Evolutionary conservation across 2,888 invertebrate genomes (phyloP).

Genomic region (Habroteleia sp.): DNA sequence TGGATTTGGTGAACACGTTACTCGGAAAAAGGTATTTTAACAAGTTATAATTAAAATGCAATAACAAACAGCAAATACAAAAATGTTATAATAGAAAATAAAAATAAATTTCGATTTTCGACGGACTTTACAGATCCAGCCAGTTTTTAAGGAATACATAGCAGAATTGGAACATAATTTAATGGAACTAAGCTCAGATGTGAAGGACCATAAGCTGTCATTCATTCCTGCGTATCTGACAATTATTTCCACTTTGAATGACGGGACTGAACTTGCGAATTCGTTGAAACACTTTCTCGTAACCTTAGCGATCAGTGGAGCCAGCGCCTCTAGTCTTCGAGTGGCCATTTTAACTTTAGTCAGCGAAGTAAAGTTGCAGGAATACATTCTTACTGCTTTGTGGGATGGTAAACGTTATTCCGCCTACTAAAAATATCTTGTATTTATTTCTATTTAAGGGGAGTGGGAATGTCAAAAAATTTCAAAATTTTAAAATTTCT

Average conservation of each 20-base stretch:
- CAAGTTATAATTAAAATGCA: too few species aligned
- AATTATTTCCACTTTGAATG: conserved; percentile 82
- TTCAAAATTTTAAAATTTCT: too few species aligned
- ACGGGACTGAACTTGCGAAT: conserved; percentile 82
- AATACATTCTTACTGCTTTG: conserved; percentile 84
- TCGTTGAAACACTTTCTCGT: conserved; percentile 84
- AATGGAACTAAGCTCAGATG: conserved; percentile 82
- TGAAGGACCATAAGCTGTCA: conserved; percentile 82
- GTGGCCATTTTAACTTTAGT: conserved; percentile 83
- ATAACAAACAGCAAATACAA: too few species aligned
- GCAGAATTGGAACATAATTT: conserved; percentile 84
- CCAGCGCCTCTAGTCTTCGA: conserved; percentile 82
- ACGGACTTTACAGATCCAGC: conserved; percentile 82
- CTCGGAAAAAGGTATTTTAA: conserved; percentile 81
- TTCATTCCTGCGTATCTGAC: conserved; percentile 85
- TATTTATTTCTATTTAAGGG: too few species aligned
- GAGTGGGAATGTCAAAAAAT: too few species aligned
- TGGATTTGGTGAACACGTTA: conserved; percentile 86
- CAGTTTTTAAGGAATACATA: conserved; percentile 83
- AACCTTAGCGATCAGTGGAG: conserved; percentile 81
- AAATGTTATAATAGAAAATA: too few species aligned
- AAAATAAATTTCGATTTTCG: too few species aligned
- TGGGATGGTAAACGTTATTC: conserved; percentile 84
- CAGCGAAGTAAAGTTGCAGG: conserved; percentile 82
- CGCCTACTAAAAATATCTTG: too few species aligned